These are phyloP conservation scores for Oreohelix idahoensis DNA, from an alignment of 1,140 invertebrate species.

Conservation along the genomic window DNA sequence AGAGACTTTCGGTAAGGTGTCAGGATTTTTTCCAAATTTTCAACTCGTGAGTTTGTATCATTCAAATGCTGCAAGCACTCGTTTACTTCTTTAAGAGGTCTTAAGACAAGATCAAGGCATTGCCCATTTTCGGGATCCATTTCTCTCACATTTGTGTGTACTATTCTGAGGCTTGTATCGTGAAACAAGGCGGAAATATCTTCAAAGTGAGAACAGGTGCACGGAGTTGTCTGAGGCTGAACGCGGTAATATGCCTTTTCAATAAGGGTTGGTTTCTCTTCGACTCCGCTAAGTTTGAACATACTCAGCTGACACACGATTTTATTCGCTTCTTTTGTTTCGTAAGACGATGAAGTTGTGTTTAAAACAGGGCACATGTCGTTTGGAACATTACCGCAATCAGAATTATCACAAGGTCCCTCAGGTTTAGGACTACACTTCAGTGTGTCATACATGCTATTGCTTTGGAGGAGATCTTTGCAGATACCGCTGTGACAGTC, in stretches of 20 bases:
- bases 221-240: neutral
- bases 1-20: neutral
- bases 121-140: neutral
- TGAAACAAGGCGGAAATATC: neutral
- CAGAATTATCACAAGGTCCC: neutral
- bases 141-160: neutral
- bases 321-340: neutral
- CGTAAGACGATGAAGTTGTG: neutral
- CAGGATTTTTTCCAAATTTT: neutral
- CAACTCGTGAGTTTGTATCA: neutral
- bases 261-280: neutral
- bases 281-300: neutral
- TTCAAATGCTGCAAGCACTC: neutral
- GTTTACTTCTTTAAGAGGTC: neutral
- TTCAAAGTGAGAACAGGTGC: neutral
- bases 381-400: neutral
- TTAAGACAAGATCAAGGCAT: neutral
- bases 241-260: constrained; percentile 1
- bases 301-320: constrained; percentile 12
- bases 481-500: neutral
- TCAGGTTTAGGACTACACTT: neutral
- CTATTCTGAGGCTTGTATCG: neutral
- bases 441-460: no score
- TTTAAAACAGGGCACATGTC: no score
- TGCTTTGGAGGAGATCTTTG: no score